Evolutionary conservation across 37 sponge, comb jelly and placozoan genomes (phyloP).

Genomic region (Ephydatia muelleri): DNA sequence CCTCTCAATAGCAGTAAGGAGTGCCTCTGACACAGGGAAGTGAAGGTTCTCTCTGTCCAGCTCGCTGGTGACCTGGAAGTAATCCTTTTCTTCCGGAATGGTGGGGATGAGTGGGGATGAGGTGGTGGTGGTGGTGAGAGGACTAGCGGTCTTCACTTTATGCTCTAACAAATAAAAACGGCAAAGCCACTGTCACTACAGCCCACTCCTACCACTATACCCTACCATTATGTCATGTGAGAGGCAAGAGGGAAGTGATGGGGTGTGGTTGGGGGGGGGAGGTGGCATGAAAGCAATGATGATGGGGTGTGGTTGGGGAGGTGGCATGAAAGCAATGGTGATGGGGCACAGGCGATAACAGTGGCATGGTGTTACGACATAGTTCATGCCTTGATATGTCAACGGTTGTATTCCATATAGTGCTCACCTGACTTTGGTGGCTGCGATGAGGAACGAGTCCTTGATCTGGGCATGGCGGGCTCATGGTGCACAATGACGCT

Average conservation of each 20-base stretch:
- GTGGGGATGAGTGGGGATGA: neutral
- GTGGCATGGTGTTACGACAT: neutral
- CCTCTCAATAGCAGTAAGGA: constrained; percentile 50
- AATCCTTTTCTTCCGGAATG: constrained; percentile 37
- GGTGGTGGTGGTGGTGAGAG: neutral
- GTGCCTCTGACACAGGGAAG: constrained; percentile 58
- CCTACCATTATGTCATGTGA: neutral
- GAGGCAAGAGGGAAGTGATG: too few species aligned
- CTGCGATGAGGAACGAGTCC: neutral
- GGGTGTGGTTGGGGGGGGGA: too few species aligned
- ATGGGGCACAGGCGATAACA: neutral
- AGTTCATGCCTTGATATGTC: neutral
- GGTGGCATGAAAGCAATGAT: too few species aligned
- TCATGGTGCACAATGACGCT: neutral
- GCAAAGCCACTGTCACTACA: neutral
- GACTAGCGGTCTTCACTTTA: neutral
- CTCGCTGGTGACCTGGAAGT: constrained; percentile 57
- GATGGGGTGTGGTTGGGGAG: too few species aligned
- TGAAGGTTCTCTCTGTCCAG: constrained; percentile 61
- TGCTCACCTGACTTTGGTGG: neutral
- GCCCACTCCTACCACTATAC: neutral
- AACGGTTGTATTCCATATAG: neutral
- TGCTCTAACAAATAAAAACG: neutral
- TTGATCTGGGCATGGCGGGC: too few species aligned
- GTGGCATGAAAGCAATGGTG: too few species aligned